Evolutionary conservation across 2,888 invertebrate species (phyloP).

Genomic region (Suillia variegata): DNA sequence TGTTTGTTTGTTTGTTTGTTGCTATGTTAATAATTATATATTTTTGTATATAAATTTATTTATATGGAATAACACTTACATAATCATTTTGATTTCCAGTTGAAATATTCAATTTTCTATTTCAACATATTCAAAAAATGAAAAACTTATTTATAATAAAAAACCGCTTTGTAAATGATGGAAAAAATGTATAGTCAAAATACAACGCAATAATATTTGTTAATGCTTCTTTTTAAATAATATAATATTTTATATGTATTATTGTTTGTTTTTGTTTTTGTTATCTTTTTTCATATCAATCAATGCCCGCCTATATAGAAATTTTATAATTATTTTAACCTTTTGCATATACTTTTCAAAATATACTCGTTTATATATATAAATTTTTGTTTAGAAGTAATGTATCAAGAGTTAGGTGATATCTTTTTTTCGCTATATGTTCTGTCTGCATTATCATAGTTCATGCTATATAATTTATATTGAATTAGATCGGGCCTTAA

Average conservation of each 20-base stretch:
- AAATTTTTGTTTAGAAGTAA: not conserved
- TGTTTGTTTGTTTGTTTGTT: slow-evolving; percentile 17
- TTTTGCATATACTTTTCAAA: not conserved
- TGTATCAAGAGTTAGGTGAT: no score
- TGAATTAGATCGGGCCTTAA: slow-evolving; percentile 23
- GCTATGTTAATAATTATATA: slow-evolving; percentile 34
- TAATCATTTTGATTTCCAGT: slow-evolving; percentile 43
- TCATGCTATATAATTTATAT: slow-evolving; percentile 34
- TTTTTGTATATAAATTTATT: slow-evolving; percentile 42
- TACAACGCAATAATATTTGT: slow-evolving; percentile 26
- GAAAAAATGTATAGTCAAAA: not conserved
- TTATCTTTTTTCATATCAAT: no score
- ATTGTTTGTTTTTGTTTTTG: no score
- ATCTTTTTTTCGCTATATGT: no score
- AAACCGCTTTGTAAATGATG: not conserved
- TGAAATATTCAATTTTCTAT: slow-evolving; percentile 28
- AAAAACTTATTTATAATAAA: slow-evolving; percentile 26
- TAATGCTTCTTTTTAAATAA: slow-evolving; percentile 42
- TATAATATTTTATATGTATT: slow-evolving; percentile 32
- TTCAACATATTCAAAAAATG: slow-evolving; percentile 38
- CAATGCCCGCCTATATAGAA: slow-evolving; percentile 5
- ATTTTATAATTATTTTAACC: slow-evolving; percentile 1
- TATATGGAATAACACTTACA: slow-evolving; percentile 59
- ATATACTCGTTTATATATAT: not conserved
- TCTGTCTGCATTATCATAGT: no score